Conservation (phyloP, 2,113 vertebrate species). For the Bufo bufo region DNA sequence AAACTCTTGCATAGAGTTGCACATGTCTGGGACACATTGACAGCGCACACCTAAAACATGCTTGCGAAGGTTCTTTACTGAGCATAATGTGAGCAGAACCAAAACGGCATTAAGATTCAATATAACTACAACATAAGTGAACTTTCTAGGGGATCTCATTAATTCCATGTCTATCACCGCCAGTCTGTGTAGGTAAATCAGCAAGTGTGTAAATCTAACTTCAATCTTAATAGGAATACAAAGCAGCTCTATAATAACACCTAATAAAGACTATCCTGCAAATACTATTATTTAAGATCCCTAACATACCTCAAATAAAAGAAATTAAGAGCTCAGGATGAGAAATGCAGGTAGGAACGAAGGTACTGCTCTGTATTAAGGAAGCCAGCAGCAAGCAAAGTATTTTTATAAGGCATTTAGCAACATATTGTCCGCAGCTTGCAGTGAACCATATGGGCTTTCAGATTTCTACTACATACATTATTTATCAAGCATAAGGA, state of each 20-base stretch:
- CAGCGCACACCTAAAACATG: too few relatives aligned
- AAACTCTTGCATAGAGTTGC: too few relatives aligned
- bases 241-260: background rate
- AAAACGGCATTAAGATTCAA: too few relatives aligned
- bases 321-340: conserved; percentile 20
- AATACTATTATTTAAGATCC: background rate
- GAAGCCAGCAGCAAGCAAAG: background rate
- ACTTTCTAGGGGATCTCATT: background rate
- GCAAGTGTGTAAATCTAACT: background rate
- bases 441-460: conserved; percentile 48
- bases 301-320: background rate
- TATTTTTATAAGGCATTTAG: conserved; percentile 48
- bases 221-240: background rate
- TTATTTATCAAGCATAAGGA: conserved; percentile 58
- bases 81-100: too few relatives aligned
- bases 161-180: background rate
- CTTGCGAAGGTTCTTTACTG: too few relatives aligned
- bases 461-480: conserved; percentile 47
- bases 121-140: too few relatives aligned
- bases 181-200: background rate
- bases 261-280: background rate
- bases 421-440: conserved; percentile 35
- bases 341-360: background rate
- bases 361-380: background rate
- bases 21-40: too few relatives aligned